Base-by-base conservation (phyloP, 2,888 invertebrate genomes). In the Scelioninae gen. 1 region DNA sequence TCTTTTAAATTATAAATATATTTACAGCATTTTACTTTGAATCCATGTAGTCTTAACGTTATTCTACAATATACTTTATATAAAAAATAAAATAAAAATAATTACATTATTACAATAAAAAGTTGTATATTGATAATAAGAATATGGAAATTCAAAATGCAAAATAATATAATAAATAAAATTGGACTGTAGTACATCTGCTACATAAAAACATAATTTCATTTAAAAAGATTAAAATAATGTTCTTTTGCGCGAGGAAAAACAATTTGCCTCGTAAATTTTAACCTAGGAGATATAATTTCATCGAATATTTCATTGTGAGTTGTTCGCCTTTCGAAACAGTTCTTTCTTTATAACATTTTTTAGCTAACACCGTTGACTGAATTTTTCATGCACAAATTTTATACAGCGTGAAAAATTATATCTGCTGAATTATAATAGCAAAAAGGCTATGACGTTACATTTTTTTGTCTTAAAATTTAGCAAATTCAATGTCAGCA, bases 401-500 rank as follows among this genome's bases (percentile, higher is more conserved):
- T 65, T 65, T 56, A 74, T 55, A 63, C 47, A 23, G 47, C 32
- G 23, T 65, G 40, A 47, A 65, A 75, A 75, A 75, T 75, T 65
- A 75, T 75, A 56, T 65, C 49, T 13, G 16, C 55, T 40, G 58
- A 51, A 49, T 60, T 58, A 66, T 51, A 65, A 75, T 34, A 45
- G 56, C 49, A 38, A 56, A 58, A 74, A 74, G n/a, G 53, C 45
- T 23, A 49, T 23, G 51, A 62, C 23, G 43, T 45, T 55, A 49
- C 47, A 47, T 66, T 66, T 58, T n/a, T 58, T 58, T 56, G 40
- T 29, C 11, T 49, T 40, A 43, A 66, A 55, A 58, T 76, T 49
- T 49, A 56, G 32, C 49, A 49, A 66, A 58, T 76, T 76, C 66
- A 76, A 76, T 76, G 66, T 76, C 51, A 60, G 34, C 43, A 32